Evolutionary conservation across 1,140 invertebrate genomes (phyloP).

Genomic region (Hesperophylax magnus): DNA sequence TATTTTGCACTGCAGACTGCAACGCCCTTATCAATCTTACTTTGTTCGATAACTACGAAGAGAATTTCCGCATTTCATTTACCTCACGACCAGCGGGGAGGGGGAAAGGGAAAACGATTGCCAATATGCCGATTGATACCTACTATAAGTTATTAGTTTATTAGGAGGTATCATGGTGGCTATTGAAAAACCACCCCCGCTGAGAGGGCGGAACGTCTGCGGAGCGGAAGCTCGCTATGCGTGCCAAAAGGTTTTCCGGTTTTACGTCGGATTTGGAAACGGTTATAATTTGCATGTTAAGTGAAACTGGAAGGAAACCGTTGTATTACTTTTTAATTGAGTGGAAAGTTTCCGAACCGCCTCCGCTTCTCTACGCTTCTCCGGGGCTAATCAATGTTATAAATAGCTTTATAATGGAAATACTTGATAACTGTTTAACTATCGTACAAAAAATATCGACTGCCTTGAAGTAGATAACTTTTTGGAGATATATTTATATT

Average conservation of each 20-base stretch:
- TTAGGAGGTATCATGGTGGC: no score
- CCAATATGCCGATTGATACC: no score
- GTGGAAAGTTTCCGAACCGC: conserved; percentile 24
- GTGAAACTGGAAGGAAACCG: conserved; percentile 44
- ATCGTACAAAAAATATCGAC: no score
- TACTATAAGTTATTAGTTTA: no score
- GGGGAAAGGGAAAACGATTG: no score
- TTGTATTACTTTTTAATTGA: conserved; percentile 41
- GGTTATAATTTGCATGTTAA: conserved; percentile 44
- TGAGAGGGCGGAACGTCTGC: neutral
- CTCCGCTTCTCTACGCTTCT: neutral
- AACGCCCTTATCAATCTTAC: no score
- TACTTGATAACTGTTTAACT: neutral
- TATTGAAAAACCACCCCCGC: neutral
- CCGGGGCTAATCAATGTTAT: neutral
- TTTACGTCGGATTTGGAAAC: conserved; percentile 41
- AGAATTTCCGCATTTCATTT: no score
- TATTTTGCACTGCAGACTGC: no score
- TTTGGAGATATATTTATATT: no score
- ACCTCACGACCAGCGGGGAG: no score
- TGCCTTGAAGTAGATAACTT: no score
- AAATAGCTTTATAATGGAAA: conserved; percentile 35
- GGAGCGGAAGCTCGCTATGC: conserved; percentile 8
- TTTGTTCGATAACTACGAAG: no score
- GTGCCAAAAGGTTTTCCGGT: conserved; percentile 39